Evolutionary conservation across 1,140 invertebrate genomes (phyloP).

Genomic region (Gerris buenoi): DNA sequence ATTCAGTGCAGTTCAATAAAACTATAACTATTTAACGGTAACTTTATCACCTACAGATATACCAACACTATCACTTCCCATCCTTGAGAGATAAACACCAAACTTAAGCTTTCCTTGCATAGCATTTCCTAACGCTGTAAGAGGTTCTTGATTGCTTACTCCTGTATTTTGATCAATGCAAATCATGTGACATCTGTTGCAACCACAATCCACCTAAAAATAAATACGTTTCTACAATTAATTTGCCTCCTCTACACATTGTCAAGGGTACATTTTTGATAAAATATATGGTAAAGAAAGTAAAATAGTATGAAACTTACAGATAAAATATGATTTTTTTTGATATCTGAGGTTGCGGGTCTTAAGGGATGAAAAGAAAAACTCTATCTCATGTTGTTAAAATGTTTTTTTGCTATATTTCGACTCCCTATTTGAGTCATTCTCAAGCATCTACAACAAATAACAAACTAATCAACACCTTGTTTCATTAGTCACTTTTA

Average conservation of each 20-base stretch:
- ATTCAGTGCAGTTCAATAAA: too few relatives aligned
- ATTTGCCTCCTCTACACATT: background rate
- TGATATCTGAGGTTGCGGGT: too few relatives aligned
- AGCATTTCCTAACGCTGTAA: conserved; percentile 58
- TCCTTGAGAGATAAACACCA: conserved; percentile 44
- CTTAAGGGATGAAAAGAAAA: too few relatives aligned
- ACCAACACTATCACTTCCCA: background rate
- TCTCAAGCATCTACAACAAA: too few relatives aligned
- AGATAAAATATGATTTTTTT: background rate
- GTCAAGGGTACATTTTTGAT: background rate
- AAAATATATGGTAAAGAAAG: background rate
- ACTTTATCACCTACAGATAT: background rate
- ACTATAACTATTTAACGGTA: background rate
- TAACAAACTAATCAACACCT: too few relatives aligned
- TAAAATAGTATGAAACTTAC: background rate
- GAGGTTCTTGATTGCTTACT: conserved; percentile 60
- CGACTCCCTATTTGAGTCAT: too few relatives aligned
- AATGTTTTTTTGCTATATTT: too few relatives aligned
- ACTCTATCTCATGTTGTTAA: too few relatives aligned
- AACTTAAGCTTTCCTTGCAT: conserved; percentile 60
- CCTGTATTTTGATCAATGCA: conserved; percentile 78
- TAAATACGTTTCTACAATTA: conserved; percentile 3
- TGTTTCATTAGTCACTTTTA: too few relatives aligned
- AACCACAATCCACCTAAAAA: conserved; percentile 54
- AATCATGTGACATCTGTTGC: conserved; percentile 84